phyloP scores from a whole-genome alignment of 2,797 vertebrate genomes.

The Platalea minor region DNA sequence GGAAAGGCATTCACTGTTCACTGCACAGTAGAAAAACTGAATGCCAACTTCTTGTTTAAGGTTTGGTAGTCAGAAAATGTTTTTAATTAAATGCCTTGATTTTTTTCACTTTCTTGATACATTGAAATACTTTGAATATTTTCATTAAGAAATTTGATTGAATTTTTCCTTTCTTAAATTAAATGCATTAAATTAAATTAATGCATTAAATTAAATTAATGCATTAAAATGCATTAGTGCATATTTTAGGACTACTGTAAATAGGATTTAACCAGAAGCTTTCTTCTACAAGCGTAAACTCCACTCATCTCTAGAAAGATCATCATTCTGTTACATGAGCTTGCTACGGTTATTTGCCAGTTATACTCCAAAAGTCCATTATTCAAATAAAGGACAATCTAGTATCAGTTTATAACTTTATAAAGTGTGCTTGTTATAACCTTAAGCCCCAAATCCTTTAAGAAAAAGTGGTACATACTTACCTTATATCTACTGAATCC shows the following conservation, averaged over 20 bases:
- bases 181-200: neutral
- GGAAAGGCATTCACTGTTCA: neutral
- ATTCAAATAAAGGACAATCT: neutral
- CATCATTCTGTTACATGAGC: neutral
- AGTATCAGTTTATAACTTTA: neutral
- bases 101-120: neutral
- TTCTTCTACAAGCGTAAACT: neutral
- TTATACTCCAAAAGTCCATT: neutral
- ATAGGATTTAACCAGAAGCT: neutral
- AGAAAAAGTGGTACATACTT: constrained; percentile 35
- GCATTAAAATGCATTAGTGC: neutral
- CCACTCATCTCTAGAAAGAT: neutral
- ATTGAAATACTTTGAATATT: neutral
- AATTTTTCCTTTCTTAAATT: neutral
- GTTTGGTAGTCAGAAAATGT: neutral
- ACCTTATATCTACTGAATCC: constrained; percentile 93
- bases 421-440: neutral
- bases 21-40: neutral
- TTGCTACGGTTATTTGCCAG: neutral
- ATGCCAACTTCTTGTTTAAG: neutral
- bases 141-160: neutral
- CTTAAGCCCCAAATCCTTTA: neutral
- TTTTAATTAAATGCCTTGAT: neutral
- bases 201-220: no score
- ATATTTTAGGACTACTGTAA: neutral